Evolutionary conservation across 2,888 invertebrate genomes (phyloP), one percentile per base, ranked within the genome.

Genomic region (Linhomoeus sp.): DNA sequence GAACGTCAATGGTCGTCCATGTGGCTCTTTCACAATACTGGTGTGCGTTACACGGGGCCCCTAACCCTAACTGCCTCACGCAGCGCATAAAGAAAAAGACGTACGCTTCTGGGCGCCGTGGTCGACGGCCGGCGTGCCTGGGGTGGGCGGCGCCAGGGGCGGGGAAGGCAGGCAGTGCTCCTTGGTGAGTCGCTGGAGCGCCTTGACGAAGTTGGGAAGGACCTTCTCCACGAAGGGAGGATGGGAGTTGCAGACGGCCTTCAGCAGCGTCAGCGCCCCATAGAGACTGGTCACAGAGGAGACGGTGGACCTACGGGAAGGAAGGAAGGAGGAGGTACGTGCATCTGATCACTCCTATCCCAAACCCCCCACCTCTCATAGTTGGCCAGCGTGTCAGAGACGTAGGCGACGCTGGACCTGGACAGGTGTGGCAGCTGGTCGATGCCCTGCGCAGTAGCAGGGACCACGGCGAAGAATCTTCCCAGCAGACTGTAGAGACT

Each of bases 261-360:
- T 92, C 49, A 94, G 70, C 70, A 94, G 81, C 84, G 92, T 90
- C 50, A 94, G 70, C 0, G 90, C 85, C 0, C 88, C 86, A 56
- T 85, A 83, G 7, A 92, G 67, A 2, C 79, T 78, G 24, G 44
- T 14, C 25, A 42, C 19, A n/a, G n/a, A 37, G 9, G 37, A 7
- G 12, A 17, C 37, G 19, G n/a, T n/a, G n/a, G 15, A 33, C 9
- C 12, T 9, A 33, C 9, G 12, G 33, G 33, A 9, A 15, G 9
- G 9, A 9, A 15, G 9, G 12, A 9, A 9, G 9, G 15, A 5
- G 37, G 37, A n/a, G 3, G 37, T 37, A 37, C 17, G 19, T n/a
- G 19, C 9, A 19, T 5, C 3, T 3, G 37, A n/a, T n/a, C 9
- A 33, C 9, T 33, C 33, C 12, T 33, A 12, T 33, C 15, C 33